Evolutionary conservation across 2,113 vertebrate species (phyloP), one percentile per base, ranked within the genome.

Genomic region (Alosa alosa): DNA sequence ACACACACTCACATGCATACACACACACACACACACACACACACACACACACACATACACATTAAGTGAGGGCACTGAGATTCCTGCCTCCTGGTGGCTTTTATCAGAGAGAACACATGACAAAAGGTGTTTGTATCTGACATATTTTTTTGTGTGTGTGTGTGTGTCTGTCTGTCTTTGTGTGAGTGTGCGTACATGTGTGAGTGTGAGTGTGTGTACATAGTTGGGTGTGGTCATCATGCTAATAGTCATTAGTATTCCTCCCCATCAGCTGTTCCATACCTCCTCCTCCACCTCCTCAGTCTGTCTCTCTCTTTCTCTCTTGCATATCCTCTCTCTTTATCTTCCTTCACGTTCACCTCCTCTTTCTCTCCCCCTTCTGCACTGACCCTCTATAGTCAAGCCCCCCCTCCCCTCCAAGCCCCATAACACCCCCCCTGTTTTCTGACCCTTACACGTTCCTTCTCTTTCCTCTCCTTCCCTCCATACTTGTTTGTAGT

Each of bases 331-430:
- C 88, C 84, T 57, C 52, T 18, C 52, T 4, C 57, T 50, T 86
- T 64, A 68, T 18, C 64, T 72, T 25, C 86, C 64, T 1, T 44
- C 25, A 6, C 25, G 25, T 25, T 31, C 31, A 31, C n/a, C 85
- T 68, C 84, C 82, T 84, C 72, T 81, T 84, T 88, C 84, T 85
- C 57, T 82, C 81, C 11, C 78, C 83, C 81, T 81, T 17, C 87
- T 82, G 86, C 44, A 36, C 25, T 72, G 11, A 84, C 31, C 22
- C 9, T 57, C 9, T 31, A 31, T 31, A 31, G 31, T 31, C 31
- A 31, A 31, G 31, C 31, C 31, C 31, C 31, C 31, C 31, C 31
- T 31, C 31, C 31, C 31, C 31, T 31, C 31, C 31, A 31, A 31
- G 31, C 31, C 31, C 31, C 31, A 31, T 31, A 31, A 31, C 31